phyloP scores from a whole-genome alignment of 2,797 vertebrate species.

The Catharus ustulatus region DNA sequence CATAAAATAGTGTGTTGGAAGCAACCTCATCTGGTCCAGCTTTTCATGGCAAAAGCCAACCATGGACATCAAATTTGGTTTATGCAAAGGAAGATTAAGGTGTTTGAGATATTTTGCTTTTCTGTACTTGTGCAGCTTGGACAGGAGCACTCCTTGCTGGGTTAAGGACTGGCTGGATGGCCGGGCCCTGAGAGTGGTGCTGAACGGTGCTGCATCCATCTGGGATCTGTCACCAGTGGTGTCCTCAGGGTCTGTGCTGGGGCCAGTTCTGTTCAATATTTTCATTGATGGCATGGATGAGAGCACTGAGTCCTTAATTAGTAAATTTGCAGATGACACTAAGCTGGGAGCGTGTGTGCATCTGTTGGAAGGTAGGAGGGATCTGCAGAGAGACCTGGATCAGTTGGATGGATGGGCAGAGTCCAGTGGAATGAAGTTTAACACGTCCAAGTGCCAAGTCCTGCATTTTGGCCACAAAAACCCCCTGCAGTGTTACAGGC shows the following conservation, averaged over 20 bases:
- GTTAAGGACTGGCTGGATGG: neutral
- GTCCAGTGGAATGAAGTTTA: neutral
- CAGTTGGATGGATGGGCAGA: accelerated
- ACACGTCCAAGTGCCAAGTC: neutral
- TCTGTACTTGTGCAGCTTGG: neutral
- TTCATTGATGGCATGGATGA: neutral
- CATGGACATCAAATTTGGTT: neutral
- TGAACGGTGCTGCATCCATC: accelerated
- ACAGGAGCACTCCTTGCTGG: neutral
- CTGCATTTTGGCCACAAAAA: neutral
- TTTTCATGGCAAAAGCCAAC: neutral
- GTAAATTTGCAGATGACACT: neutral
- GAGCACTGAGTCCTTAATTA: neutral
- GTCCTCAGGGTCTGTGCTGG: neutral
- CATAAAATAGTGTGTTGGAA: neutral
- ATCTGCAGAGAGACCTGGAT: neutral
- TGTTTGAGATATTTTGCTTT: neutral
- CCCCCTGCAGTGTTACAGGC: accelerated
- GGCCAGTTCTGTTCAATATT: neutral
- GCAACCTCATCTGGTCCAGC: neutral
- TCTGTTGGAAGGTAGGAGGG: neutral
- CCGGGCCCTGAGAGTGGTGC: neutral
- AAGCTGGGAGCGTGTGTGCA: accelerated
- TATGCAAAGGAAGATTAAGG: neutral
- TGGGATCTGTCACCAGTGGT: neutral